phyloP scores from a whole-genome alignment of 2,888 invertebrate species.

The Acanthosepion esculentum region DNA sequence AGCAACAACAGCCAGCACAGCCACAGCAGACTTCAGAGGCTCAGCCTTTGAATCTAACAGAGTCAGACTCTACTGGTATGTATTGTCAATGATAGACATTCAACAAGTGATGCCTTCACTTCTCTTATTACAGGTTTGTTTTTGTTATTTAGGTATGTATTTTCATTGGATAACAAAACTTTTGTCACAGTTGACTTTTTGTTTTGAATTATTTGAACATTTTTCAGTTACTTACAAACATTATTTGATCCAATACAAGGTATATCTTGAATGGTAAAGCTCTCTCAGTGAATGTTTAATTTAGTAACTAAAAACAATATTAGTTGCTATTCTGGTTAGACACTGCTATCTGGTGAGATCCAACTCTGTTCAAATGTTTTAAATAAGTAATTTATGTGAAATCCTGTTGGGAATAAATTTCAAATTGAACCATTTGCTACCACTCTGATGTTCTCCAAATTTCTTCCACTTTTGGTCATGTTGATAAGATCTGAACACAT shows the following conservation, averaged over 20 bases:
- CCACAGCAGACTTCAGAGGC: slow-evolving; percentile 66
- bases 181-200: background rate
- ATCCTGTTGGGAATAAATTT: too few species aligned
- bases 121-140: slow-evolving; percentile 45
- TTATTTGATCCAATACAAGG: too few species aligned
- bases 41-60: slow-evolving; percentile 44
- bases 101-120: slow-evolving; percentile 55
- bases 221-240: too few species aligned
- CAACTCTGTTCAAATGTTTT: too few species aligned
- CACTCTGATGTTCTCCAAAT: too few species aligned
- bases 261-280: background rate
- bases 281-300: background rate
- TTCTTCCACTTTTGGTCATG: too few species aligned
- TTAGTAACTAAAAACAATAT: too few species aligned
- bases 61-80: slow-evolving; percentile 66
- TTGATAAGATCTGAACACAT: too few species aligned
- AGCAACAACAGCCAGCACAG: slow-evolving; percentile 78
- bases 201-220: background rate
- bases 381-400: too few species aligned
- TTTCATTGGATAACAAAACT: background rate
- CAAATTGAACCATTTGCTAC: too few species aligned
- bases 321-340: too few species aligned
- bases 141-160: slow-evolving; percentile 53
- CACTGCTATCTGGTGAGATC: too few species aligned
- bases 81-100: slow-evolving; percentile 54